Evolutionary conservation across 1,140 invertebrate species (phyloP).

Genomic region (Pachypeltis micranthus): DNA sequence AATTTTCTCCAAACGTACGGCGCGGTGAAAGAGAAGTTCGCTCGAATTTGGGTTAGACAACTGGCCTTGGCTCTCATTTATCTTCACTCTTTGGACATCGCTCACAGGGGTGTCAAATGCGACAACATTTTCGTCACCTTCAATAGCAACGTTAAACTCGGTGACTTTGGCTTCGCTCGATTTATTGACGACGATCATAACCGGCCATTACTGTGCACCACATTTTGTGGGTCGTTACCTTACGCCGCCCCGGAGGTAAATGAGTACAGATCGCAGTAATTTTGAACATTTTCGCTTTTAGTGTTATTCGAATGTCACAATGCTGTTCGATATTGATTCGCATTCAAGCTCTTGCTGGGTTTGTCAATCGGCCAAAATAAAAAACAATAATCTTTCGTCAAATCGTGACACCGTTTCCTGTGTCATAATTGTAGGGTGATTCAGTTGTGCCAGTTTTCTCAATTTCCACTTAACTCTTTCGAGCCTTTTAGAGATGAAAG

Average conservation of each 20-base stretch:
- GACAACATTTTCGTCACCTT: constrained; percentile 62
- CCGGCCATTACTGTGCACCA: constrained; percentile 43
- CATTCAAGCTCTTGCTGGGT: not conserved
- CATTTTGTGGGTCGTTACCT: constrained; percentile 56
- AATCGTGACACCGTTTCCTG: no score
- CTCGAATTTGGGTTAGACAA: constrained; percentile 54
- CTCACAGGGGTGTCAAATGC: constrained; percentile 64
- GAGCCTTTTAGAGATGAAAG: no score
- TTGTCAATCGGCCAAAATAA: not conserved
- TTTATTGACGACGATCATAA: constrained; percentile 36
- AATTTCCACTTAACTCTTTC: no score
- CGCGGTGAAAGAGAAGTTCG: constrained; percentile 46
- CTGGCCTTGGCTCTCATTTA: constrained; percentile 51
- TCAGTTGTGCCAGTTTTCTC: no score
- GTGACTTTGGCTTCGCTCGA: constrained; percentile 64
- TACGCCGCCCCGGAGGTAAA: constrained; percentile 61
- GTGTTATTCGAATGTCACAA: not conserved
- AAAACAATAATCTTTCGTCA: not conserved
- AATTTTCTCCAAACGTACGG: constrained; percentile 51
- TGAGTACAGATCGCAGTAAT: no score
- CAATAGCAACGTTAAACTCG: constrained; percentile 59
- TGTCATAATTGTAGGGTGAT: no score
- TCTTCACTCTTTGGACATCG: constrained; percentile 58
- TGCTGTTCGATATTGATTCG: not conserved
- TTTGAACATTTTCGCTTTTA: no score